Base-by-base conservation (phyloP, 2,797 vertebrate genomes). In the Galago senegalensis region DNA sequence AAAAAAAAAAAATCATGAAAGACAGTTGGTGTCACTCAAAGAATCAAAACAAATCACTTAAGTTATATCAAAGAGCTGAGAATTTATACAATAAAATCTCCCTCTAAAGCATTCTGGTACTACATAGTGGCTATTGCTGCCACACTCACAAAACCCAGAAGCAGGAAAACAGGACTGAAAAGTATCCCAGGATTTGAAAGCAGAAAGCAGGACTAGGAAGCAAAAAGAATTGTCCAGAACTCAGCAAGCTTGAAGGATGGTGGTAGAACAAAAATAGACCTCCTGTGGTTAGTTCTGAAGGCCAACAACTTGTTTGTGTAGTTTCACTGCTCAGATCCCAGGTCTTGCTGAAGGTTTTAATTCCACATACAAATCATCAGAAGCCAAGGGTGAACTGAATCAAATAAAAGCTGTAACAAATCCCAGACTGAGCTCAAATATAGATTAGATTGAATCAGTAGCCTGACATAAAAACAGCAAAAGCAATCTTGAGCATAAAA, bases 1-100 rank as follows among this genome's bases (percentile, higher is more conserved):
- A 83, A 72, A 83, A 73, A 82, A 40, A 49, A 53, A 96, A 79
- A 82, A 34, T 61, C 34, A 63, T 83, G 46, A 89, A 37, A 69
- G 14, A 87, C 14, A 34, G 27, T 69, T 29, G 25, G 27, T 80
- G 29, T 20, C 14, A 90, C 29, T 21, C 58, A 63, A 86, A 94
- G n/a, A 73, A 79, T 56, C 46, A 63, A 84, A 87, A 84, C 20
- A 89, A 70, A 7, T 27, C 23, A 63, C 29, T 73, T 69, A 56
- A 72, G 17, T 16, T 65, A 20, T 34, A 81, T 29, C 56, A 60
- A 93, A 87, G 11, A n/a, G 8, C 29, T 72, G 31, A 86, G 81
- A 31, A 34, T 27, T 23, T 11, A 43, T 29, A 3, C 46, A 31
- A 21, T 63, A 34, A 67, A 31, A 65, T 40, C 14, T 43, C 18